Conservation (phyloP, 2,888 invertebrate genomes). For the Ommatoiulus sabulosus region DNA sequence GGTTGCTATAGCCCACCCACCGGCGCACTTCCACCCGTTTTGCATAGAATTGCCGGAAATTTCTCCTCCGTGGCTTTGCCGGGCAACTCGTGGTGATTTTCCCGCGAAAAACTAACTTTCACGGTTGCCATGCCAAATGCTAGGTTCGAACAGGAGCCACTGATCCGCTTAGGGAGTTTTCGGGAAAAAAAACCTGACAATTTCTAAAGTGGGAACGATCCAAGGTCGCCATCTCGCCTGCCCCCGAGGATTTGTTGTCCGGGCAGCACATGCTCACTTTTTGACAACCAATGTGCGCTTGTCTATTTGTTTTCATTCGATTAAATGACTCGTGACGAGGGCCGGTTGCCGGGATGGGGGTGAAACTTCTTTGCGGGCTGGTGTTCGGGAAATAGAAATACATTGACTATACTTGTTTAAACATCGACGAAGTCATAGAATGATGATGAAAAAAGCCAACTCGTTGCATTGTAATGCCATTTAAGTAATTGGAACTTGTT, state of each 20-base stretch:
- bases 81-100: neutral
- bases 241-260: neutral
- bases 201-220: neutral
- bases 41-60: neutral
- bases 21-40: neutral
- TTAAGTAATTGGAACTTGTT: too few species aligned
- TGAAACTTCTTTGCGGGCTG: neutral
- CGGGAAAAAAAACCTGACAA: neutral
- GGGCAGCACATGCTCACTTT: neutral
- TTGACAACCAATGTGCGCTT: neutral
- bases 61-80: neutral
- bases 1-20: neutral
- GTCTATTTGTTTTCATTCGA: conserved; percentile 5
- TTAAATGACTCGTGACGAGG: neutral
- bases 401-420: too few species aligned
- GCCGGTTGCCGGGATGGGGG: neutral
- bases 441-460: too few species aligned
- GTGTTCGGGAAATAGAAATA: neutral
- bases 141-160: neutral
- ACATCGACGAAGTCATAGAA: too few species aligned
- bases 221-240: neutral
- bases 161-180: conserved; percentile 3
- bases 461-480: too few species aligned
- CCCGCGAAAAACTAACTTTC: neutral
- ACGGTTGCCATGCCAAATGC: conserved; percentile 21